Evolutionary conservation across 2,797 vertebrate genomes (phyloP).

Genomic region (Molossus molossus): DNA sequence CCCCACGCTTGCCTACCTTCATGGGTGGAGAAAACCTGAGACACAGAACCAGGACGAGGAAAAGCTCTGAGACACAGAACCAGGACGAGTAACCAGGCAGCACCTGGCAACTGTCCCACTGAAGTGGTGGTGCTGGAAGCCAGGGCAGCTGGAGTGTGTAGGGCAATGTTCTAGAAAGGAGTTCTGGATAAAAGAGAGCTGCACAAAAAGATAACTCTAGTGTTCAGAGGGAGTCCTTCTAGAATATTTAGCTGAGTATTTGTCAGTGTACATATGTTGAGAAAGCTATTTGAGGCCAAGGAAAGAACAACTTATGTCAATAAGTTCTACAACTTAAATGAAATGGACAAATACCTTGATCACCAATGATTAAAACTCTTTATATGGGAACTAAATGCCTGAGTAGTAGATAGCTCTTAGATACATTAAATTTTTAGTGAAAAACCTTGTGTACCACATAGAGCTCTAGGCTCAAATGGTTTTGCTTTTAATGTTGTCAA

Average conservation of each 20-base stretch:
- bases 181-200: neutral
- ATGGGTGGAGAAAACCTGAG: neutral
- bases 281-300: neutral
- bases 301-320: neutral
- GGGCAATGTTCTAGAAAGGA: neutral
- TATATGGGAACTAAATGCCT: neutral
- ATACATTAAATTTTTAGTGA: neutral
- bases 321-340: neutral
- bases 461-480: neutral
- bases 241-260: neutral
- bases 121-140: neutral
- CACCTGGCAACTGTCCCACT: neutral
- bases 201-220: neutral
- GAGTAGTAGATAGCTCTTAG: neutral
- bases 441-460: neutral
- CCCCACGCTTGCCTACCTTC: neutral
- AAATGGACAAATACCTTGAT: neutral
- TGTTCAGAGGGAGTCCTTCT: neutral
- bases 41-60: neutral
- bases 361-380: neutral
- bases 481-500: neutral
- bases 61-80: neutral
- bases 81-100: neutral
- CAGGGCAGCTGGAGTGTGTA: neutral
- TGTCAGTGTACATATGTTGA: neutral